Conservation (phyloP, 1,140 invertebrate species). For the Bombus turneri region DNA sequence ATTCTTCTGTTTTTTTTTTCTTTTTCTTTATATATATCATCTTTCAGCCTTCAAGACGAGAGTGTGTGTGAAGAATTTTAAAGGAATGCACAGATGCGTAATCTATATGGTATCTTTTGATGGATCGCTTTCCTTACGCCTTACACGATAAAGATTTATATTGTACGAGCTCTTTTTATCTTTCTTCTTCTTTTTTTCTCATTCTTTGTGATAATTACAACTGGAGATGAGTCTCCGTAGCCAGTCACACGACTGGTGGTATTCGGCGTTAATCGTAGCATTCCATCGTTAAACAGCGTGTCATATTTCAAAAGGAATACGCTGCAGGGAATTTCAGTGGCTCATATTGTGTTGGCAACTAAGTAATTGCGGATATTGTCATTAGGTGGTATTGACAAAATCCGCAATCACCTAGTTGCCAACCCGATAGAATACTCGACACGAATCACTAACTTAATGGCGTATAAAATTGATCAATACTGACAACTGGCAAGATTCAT, state of each 20-base stretch:
- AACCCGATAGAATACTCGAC: not conserved
- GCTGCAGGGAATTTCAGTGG: not conserved
- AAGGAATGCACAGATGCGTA: conserved; percentile 3
- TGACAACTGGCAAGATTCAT: no score
- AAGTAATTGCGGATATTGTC: no score
- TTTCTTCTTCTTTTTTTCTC: not conserved
- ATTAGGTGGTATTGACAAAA: no score
- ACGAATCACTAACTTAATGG: no score
- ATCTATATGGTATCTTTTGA: not conserved
- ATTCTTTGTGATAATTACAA: not conserved
- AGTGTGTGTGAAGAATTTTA: conserved; percentile 3
- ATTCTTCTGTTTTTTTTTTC: not conserved
- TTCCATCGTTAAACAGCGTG: conserved; percentile 13
- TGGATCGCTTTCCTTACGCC: conserved; percentile 13
- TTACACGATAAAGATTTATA: conserved; percentile 11
- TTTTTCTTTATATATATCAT: no score
- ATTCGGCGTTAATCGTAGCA: conserved; percentile 19
- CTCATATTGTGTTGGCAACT: not conserved
- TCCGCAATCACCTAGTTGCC: no score
- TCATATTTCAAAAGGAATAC: not conserved
- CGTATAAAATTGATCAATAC: no score
- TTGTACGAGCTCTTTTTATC: not conserved
- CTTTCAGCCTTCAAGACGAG: not conserved
- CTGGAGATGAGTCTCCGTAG: not conserved
- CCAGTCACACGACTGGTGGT: not conserved